Percentiles rank a stretch among this genome's conserved stretches.
Conservation (phyloP, 2,888 invertebrate genomes). For the Junonia oenone region DNA sequence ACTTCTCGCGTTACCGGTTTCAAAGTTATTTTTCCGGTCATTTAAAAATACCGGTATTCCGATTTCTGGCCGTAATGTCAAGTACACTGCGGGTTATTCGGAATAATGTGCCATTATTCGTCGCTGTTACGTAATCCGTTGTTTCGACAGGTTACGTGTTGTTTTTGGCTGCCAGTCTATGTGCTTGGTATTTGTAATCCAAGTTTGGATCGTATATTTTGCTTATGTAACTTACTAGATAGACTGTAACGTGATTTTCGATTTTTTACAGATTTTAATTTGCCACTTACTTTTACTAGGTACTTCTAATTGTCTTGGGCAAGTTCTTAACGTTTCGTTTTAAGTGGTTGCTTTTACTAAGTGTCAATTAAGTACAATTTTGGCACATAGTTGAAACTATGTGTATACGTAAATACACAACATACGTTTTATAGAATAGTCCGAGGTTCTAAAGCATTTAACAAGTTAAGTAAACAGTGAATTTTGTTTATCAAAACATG, state of each 20-base stretch:
- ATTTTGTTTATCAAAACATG: too few species aligned
- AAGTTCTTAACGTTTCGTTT: too few species aligned
- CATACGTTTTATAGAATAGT: too few species aligned
- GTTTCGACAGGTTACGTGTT: neutral
- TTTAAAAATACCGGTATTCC: slow-evolving; percentile 17
- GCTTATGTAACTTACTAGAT: neutral
- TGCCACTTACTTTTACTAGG: neutral
- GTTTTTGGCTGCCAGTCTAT: neutral
- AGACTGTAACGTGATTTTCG: neutral
- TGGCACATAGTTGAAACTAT: too few species aligned
- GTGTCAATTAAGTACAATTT: too few species aligned
- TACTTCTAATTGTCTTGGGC: too few species aligned
- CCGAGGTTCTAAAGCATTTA: too few species aligned
- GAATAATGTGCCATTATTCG: slow-evolving; percentile 7
- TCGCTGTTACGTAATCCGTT: slow-evolving; percentile 5
- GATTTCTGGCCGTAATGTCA: slow-evolving; percentile 21
- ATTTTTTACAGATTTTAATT: neutral
- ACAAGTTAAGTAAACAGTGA: too few species aligned
- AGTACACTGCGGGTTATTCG: slow-evolving; percentile 12
- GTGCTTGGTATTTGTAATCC: neutral
- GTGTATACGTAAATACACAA: too few species aligned
- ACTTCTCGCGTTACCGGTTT: slow-evolving; percentile 2
- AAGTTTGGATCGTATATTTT: neutral
- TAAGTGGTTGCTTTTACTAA: too few species aligned
- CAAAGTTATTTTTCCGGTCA: slow-evolving; percentile 14